phyloP scores from a whole-genome alignment of 2,113 vertebrate species.

The Callocephalon fimbriatum region DNA sequence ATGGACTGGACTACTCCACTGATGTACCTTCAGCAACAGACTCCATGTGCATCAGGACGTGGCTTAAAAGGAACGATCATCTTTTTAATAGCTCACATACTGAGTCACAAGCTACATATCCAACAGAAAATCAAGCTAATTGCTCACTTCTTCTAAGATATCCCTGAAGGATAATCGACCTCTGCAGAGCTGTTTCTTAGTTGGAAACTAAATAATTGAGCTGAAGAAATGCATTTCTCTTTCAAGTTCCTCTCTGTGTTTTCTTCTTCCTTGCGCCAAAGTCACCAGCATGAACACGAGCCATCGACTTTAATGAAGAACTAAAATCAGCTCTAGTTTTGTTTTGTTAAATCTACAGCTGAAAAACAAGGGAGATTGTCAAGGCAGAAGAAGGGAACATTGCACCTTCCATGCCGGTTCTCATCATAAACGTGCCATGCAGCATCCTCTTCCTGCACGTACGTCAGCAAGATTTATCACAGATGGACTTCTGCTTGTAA shows the following conservation, averaged over 20 bases:
- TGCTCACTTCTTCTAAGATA: constrained; percentile 80
- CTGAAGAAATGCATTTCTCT: constrained; percentile 71
- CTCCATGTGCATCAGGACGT: constrained; percentile 64
- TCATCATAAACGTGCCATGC: rapidly evolving
- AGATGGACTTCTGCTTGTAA: background rate
- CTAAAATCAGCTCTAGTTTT: constrained; percentile 17
- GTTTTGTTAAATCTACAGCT: constrained; percentile 33
- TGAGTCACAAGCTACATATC: constrained; percentile 78
- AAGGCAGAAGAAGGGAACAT: constrained; percentile 8
- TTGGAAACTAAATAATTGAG: constrained; percentile 79
- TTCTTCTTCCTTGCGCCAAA: constrained; percentile 10
- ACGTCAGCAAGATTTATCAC: background rate
- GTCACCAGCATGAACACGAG: constrained; percentile 2
- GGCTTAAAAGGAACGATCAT: constrained; percentile 76
- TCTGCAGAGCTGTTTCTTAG: constrained; percentile 72
- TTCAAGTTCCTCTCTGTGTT: constrained; percentile 44
- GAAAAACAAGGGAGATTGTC: constrained; percentile 21
- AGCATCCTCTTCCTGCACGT: background rate
- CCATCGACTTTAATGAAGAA: constrained; percentile 59
- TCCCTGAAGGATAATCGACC: constrained; percentile 78
- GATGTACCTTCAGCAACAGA: constrained; percentile 69
- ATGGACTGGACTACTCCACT: constrained; percentile 56
- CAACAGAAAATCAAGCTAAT: constrained; percentile 84
- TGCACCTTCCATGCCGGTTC: background rate
- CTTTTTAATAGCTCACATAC: constrained; percentile 79